These are phyloP conservation scores for Acleris sparsana DNA, from an alignment of 2,888 invertebrate genomes.

Conservation along the genomic window DNA sequence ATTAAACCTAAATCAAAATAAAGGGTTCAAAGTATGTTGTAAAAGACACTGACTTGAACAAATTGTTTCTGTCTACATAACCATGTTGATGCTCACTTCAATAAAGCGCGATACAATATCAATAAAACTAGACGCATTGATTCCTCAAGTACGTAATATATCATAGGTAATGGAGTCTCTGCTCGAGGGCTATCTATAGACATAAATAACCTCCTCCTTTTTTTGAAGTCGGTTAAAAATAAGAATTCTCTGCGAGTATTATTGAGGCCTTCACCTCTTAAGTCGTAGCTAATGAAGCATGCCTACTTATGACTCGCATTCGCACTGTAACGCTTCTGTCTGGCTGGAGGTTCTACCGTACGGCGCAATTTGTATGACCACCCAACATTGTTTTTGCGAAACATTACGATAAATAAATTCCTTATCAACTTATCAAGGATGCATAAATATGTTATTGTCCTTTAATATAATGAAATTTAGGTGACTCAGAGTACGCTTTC, in stretches of 20 bases:
- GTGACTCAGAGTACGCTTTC: too few relatives aligned
- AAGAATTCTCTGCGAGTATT: neutral
- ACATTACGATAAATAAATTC: slow-evolving; percentile 6
- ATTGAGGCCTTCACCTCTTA: slow-evolving; percentile 26
- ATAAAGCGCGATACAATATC: too few relatives aligned
- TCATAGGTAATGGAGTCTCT: slow-evolving; percentile 7
- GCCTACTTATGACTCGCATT: slow-evolving; percentile 9
- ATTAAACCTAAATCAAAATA: too few relatives aligned
- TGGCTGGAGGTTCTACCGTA: slow-evolving; percentile 3
- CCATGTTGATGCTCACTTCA: too few relatives aligned
- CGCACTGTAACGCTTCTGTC: slow-evolving; percentile 1
- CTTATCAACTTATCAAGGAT: slow-evolving; percentile 20
- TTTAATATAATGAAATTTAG: neutral
- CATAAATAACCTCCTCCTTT: too few relatives aligned
- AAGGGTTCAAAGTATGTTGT: too few relatives aligned
- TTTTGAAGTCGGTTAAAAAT: too few relatives aligned
- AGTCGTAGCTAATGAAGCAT: slow-evolving; percentile 18
- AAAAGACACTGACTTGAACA: too few relatives aligned
- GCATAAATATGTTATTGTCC: slow-evolving; percentile 12
- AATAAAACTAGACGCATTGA: slow-evolving; percentile 3
- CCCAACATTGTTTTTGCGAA: slow-evolving; percentile 1
- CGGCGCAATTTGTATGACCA: neutral
- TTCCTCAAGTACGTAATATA: slow-evolving; percentile 12
- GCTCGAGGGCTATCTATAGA: slow-evolving; percentile 25
- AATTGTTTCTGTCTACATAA: too few relatives aligned